A percentile compares a stretch with the other conserved stretches of the same genome.
These are phyloP conservation scores for Therioaphis trifolii DNA, from an alignment of 2,888 invertebrate species.

Conservation along the genomic window DNA sequence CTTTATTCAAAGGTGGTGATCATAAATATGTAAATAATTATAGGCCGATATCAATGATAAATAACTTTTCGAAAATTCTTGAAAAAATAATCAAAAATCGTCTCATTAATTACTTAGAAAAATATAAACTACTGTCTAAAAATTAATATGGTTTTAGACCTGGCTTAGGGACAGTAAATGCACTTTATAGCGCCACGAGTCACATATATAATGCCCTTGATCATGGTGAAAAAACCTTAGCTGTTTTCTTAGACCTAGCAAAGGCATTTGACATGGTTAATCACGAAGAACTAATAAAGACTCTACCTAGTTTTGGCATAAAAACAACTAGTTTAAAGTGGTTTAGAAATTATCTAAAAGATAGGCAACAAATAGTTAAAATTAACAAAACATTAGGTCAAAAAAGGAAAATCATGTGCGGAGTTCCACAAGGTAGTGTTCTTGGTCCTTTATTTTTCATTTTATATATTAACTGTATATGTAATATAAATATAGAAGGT, in stretches of 20 bases:
- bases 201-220: background rate
- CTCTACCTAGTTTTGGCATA: background rate
- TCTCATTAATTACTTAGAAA: too few relatives aligned
- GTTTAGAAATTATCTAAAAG: constrained; percentile 16
- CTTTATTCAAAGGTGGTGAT: constrained; percentile 14
- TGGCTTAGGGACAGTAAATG: background rate
- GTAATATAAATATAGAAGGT: background rate
- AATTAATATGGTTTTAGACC: background rate
- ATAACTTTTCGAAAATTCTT: too few relatives aligned
- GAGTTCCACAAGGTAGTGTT: constrained; percentile 19
- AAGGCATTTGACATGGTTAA: too few relatives aligned
- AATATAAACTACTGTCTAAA: too few relatives aligned
- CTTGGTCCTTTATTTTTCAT: constrained; percentile 10
- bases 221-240: background rate
- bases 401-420: constrained; percentile 34
- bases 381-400: too few relatives aligned
- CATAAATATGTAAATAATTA: constrained; percentile 18
- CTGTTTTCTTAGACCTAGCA: background rate
- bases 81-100: too few relatives aligned
- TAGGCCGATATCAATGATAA: too few relatives aligned
- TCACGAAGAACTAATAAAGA: background rate
- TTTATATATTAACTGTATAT: constrained; percentile 17
- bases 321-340: background rate
- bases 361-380: constrained; percentile 39
- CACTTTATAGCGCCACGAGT: background rate